These are phyloP conservation scores for Tauraco erythrolophus DNA, from an alignment of 2,113 vertebrate species.

Conservation along the genomic window DNA sequence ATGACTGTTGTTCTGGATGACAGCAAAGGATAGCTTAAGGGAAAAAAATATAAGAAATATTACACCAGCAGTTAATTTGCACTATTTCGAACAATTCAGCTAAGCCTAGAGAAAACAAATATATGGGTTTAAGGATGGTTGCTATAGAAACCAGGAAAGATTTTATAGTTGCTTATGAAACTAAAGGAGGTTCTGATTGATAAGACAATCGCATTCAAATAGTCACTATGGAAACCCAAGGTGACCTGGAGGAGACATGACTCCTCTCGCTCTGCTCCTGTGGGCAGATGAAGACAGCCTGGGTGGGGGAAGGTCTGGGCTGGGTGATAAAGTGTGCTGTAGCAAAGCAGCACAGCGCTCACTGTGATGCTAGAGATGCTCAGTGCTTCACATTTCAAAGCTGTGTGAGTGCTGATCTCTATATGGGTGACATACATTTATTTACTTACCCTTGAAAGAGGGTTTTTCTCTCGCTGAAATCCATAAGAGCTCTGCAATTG, in stretches of 20 bases:
- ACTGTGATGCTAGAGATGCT: background rate
- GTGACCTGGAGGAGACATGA: slow-evolving; percentile 10
- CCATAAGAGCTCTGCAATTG: background rate
- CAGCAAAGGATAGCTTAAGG: background rate
- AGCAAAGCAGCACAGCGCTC: background rate
- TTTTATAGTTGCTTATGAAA: slow-evolving; percentile 40
- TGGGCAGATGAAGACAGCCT: background rate
- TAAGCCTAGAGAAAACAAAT: slow-evolving; percentile 63
- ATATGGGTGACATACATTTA: background rate
- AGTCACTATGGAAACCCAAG: slow-evolving; percentile 78
- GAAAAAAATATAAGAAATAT: background rate
- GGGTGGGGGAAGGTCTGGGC: background rate
- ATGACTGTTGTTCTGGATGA: background rate
- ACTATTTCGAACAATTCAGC: slow-evolving; percentile 25
- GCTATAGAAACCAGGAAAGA: slow-evolving; percentile 72
- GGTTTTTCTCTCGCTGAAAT: background rate
- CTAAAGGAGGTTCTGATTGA: slow-evolving; percentile 69
- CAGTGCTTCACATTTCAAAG: background rate
- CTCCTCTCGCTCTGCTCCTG: background rate
- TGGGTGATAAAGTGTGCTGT: background rate
- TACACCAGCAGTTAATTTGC: slow-evolving; percentile 46
- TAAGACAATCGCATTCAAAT: slow-evolving; percentile 72
- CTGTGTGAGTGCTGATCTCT: background rate
- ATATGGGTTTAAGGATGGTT: slow-evolving; percentile 64
- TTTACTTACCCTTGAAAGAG: background rate